Percentiles rank a stretch among this genome's conserved stretches.
These are phyloP conservation scores for Cercocebus atys DNA, from an alignment of 2,113 vertebrate genomes.

Conservation along the genomic window DNA sequence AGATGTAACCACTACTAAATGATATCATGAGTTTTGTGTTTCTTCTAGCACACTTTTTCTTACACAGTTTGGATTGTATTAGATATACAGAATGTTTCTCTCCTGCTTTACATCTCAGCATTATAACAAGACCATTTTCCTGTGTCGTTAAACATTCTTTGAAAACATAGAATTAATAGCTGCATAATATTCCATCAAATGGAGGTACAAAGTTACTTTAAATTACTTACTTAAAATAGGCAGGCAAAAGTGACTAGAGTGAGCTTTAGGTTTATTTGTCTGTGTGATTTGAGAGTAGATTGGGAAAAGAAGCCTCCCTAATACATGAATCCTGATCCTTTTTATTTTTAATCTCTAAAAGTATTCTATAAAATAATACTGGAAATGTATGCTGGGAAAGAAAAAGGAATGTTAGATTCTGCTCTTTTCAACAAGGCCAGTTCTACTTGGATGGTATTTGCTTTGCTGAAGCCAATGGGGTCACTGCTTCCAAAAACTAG, in stretches of 20 bases:
- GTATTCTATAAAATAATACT: not conserved
- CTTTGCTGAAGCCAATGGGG: slow-evolving; percentile 2
- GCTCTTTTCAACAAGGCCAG: not conserved
- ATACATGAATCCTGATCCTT: not conserved
- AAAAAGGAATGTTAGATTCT: not conserved
- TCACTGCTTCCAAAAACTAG: slow-evolving; percentile 8
- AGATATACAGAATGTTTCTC: not conserved
- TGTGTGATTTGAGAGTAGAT: not conserved
- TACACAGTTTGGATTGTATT: not conserved
- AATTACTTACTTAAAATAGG: not conserved
- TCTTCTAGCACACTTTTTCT: not conserved
- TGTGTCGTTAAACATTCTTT: not conserved
- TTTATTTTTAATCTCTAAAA: not conserved
- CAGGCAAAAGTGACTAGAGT: not conserved
- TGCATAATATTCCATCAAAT: not conserved
- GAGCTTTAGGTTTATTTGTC: not conserved
- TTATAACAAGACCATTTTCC: not conserved
- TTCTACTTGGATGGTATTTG: not conserved
- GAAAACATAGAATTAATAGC: slow-evolving; percentile 13
- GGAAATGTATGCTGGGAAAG: not conserved
- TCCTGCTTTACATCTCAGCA: not conserved
- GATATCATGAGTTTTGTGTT: not conserved
- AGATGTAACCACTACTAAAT: not conserved
- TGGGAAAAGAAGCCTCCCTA: not conserved
- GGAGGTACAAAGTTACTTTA: not conserved